Base-by-base conservation (phyloP, 2,888 invertebrate species). In the Drosophila putrida region DNA sequence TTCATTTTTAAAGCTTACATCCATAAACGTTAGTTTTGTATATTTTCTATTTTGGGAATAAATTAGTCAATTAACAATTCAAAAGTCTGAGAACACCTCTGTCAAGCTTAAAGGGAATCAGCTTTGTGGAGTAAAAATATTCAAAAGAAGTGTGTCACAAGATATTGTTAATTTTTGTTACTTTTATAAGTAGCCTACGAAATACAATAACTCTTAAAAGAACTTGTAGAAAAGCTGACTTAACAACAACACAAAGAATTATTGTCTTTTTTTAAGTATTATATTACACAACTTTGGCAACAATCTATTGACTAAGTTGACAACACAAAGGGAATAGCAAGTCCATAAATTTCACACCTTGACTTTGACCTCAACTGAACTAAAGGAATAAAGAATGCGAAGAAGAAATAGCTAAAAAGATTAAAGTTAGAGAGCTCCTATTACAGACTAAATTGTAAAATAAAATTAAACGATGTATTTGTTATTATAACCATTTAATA, bases 361-460 rank as follows among this genome's bases (percentile, higher is more conserved):
- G 72, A 61, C 67, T 43, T 66, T 70, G 68, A 57, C 50, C 69
- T 11, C 20, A 27, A 60, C 59, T 44, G 6, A 31, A 49, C 5
- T 35, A 25, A 71, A 49, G 6, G 1, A 6, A 8, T 6, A 0
- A 27, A 36, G 9, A 49, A 15, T 41, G 11, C 36, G 9, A 25
- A 28, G 10, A 10, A 39, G 15, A 31, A 27, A 43, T 8, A 31
- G 9, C 27, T 13, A 33, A 44, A 46, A 4, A 71, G 54, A 64
- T 71, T 41, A 59, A 6, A 39, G 5, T 1, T n/a, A n/a, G 6
- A 28, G 27, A 31, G 51, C 13, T 53, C 1, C 38, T 15, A 0
- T 13, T 28, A 38, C 25, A 35, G 8, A 20, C 35, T 11, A 25
- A 8, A 47, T 15, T 35, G 33, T 35, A n/a, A n/a, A 9, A n/a